These are phyloP conservation scores for Clarias macrocephalus DNA, from an alignment of 2,113 vertebrate species.

Conservation along the genomic window DNA sequence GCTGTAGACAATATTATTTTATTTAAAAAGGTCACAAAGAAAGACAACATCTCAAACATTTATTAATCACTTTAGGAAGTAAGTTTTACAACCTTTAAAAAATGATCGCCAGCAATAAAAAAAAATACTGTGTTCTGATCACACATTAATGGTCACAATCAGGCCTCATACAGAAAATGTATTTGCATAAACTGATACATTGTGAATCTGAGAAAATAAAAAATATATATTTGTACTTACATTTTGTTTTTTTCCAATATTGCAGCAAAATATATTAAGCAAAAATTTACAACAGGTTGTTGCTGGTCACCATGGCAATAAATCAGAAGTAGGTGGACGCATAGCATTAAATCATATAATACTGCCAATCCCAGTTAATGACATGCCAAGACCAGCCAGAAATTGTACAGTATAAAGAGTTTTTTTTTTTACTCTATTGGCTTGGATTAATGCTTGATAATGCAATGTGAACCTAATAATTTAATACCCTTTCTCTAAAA, in stretches of 20 bases:
- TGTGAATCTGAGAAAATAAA: background rate
- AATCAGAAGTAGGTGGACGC: background rate
- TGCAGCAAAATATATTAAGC: too few relatives aligned
- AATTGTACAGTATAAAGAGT: background rate
- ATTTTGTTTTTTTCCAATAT: too few relatives aligned
- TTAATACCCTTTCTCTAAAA: background rate
- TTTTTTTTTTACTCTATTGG: background rate
- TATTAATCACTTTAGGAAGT: background rate
- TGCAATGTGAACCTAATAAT: background rate
- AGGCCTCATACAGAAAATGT: background rate
- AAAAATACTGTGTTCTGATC: background rate
- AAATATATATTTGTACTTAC: too few relatives aligned
- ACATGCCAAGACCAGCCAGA: background rate
- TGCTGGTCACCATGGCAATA: background rate
- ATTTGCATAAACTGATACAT: background rate
- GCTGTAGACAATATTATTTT: background rate
- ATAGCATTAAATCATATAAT: background rate
- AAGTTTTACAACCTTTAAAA: background rate
- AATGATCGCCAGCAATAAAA: background rate
- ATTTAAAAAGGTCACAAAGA: background rate
- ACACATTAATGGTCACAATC: background rate
- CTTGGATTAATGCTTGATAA: background rate
- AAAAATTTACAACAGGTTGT: background rate
- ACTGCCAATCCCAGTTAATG: background rate
- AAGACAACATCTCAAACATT: background rate